Conservation (phyloP, 2,797 vertebrate species). For the Lepilemur septentrionalis region DNA sequence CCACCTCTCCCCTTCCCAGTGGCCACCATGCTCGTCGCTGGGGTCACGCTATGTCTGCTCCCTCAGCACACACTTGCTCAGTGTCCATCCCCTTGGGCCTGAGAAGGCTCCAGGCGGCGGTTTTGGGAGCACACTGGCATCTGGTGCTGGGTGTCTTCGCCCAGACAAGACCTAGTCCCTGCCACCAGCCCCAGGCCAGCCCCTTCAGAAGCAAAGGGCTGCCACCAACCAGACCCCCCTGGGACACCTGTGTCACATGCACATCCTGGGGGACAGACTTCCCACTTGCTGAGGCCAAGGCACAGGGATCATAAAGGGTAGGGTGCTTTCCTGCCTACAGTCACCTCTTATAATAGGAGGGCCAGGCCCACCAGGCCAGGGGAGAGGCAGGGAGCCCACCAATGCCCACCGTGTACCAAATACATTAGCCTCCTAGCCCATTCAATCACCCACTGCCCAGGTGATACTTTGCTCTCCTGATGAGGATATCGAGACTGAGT, state of each 20-base stretch:
- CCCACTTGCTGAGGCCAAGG: neutral
- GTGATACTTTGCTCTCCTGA: neutral
- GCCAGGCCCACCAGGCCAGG: rapidly evolving
- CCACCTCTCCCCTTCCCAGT: neutral
- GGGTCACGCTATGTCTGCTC: rapidly evolving
- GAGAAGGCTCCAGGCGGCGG: neutral
- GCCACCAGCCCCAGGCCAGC: neutral
- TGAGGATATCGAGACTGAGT: neutral
- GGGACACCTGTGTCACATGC: neutral
- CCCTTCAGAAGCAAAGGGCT: neutral
- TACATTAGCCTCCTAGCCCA: rapidly evolving
- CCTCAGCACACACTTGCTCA: neutral
- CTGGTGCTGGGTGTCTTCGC: neutral
- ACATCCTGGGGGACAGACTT: too few relatives aligned
- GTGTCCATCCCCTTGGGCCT: too few relatives aligned
- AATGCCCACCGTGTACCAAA: neutral
- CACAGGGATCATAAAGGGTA: too few relatives aligned
- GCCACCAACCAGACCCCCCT: neutral
- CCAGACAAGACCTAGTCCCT: neutral
- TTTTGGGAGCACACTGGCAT: too few relatives aligned
- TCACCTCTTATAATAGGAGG: neutral
- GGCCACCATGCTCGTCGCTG: rapidly evolving
- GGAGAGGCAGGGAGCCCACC: neutral
- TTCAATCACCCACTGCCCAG: neutral
- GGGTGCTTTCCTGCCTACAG: neutral